Base-by-base conservation (phyloP, 2,888 invertebrate species). In the Prosapia bicincta region DNA sequence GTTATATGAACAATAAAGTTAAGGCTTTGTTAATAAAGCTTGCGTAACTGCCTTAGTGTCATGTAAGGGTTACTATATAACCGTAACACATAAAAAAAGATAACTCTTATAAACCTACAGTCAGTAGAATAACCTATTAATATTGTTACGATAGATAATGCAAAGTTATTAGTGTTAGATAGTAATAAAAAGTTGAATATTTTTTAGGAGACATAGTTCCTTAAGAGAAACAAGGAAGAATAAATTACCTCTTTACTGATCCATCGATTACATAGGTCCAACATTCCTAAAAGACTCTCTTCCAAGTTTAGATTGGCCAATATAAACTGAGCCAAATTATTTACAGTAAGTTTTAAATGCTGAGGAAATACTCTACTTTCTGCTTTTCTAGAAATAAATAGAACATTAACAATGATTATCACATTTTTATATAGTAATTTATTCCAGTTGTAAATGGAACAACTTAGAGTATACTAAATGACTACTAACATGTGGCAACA, bases 281-380 rank as follows among this genome's bases (percentile, higher is more conserved):
- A 26, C 79, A 79, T 79, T 24, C 74, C 78, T 15, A 74, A 67
- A 26, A 79, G 71, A 25, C 79, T 71, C 32, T 77, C 76, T 43
- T 81, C 78, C 23, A 79, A n/a, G 5, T 89, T 87, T 76, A 94
- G 85, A 84, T 93, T 91, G 10, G 92, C 90, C 79, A 95, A 84
- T 72, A 94, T 88, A 81, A 95, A 92, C 80, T 90, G 91, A 74
- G 92, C 85, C 75, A 93, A 85, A 83, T 91, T 92, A 80, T 89
- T 86, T 70, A 89, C 86, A n/a, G 90, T 89, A 74, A 93, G 85
- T 71, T 90, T 89, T 81, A 89, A 84, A 75, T 86, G 84, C 79
- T 84, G 84, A 9, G 95, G 93, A 85, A 90, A 94, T 71, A 90
- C 86, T 71, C 90, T 87, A 81, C 92, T 92, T 81, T 94, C 93